These are phyloP conservation scores for Drosophila peninsularis DNA, from an alignment of 2,888 invertebrate genomes.

Conservation along the genomic window DNA sequence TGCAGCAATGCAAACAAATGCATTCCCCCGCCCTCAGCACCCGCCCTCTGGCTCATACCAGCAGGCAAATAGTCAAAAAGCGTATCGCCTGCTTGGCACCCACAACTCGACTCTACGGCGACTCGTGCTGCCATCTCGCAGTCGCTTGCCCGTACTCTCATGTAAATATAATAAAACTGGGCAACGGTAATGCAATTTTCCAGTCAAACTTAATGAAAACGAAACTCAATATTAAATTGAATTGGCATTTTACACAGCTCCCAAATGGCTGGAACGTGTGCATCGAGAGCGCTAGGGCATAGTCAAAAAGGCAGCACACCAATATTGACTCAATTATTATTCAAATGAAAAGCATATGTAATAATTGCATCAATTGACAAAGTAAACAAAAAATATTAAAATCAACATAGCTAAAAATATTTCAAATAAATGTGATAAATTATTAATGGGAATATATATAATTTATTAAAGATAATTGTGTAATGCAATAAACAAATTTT, in stretches of 20 bases:
- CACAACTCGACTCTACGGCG: constrained; percentile 14
- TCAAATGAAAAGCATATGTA: neutral
- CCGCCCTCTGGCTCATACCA: constrained; percentile 11
- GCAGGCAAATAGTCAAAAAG: constrained; percentile 62
- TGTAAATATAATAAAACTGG: constrained; percentile 54
- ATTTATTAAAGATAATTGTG: neutral
- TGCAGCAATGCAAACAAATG: constrained; percentile 60
- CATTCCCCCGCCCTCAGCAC: neutral
- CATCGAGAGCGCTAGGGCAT: neutral
- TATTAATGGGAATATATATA: neutral
- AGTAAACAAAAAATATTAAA: too few relatives aligned
- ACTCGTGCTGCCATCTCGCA: constrained; percentile 23
- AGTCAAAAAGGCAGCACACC: neutral
- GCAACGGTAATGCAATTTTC: constrained; percentile 41
- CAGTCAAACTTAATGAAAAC: constrained; percentile 43
- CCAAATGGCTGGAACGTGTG: constrained; percentile 29
- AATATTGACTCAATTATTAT: constrained; percentile 1
- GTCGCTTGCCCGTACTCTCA: constrained; percentile 16
- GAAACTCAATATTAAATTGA: constrained; percentile 60
- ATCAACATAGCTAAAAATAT: too few relatives aligned
- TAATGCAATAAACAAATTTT: neutral
- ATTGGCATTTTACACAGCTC: constrained; percentile 17
- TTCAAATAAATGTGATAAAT: neutral
- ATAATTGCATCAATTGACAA: neutral
- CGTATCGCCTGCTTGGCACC: constrained; percentile 38